A percentile compares a stretch with the other conserved stretches of the same genome.
Conservation (phyloP, 2,888 invertebrate species). For the Deilephila elpenor region DNA sequence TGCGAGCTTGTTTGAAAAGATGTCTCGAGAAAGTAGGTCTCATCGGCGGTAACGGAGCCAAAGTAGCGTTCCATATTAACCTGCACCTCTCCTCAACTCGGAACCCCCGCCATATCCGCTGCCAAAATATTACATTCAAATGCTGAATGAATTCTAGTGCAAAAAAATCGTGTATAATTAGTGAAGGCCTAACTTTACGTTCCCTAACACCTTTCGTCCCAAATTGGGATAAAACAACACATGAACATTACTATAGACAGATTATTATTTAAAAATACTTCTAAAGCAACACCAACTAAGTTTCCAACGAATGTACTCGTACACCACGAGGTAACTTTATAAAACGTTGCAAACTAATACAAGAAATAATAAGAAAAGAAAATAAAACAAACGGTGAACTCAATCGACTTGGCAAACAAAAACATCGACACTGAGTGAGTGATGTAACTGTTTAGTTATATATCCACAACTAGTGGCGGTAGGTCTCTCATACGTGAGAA, state of each 20-base stretch:
- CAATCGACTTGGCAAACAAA: background rate
- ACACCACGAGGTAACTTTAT: constrained; percentile 3
- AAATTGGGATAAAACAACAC: too few relatives aligned
- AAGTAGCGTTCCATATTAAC: background rate
- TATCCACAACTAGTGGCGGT: background rate
- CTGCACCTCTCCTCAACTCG: background rate
- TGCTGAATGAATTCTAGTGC: background rate
- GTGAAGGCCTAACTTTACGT: too few relatives aligned
- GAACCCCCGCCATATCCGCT: background rate
- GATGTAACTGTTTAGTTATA: background rate
- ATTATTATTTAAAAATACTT: background rate
- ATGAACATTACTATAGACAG: background rate
- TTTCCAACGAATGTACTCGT: background rate
- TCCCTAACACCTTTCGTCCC: too few relatives aligned
- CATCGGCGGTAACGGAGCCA: constrained; percentile 1
- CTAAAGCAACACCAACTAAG: background rate
- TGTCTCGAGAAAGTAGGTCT: background rate
- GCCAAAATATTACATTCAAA: constrained; percentile 1
- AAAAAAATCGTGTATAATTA: too few relatives aligned
- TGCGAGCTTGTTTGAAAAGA: background rate
- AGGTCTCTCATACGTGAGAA: too few relatives aligned
- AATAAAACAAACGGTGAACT: background rate
- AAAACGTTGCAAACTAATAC: constrained; percentile 6
- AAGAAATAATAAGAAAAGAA: background rate
- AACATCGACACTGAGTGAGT: background rate